Base-by-base conservation (phyloP, 2,888 invertebrate species). In the Hedya salicella region DNA sequence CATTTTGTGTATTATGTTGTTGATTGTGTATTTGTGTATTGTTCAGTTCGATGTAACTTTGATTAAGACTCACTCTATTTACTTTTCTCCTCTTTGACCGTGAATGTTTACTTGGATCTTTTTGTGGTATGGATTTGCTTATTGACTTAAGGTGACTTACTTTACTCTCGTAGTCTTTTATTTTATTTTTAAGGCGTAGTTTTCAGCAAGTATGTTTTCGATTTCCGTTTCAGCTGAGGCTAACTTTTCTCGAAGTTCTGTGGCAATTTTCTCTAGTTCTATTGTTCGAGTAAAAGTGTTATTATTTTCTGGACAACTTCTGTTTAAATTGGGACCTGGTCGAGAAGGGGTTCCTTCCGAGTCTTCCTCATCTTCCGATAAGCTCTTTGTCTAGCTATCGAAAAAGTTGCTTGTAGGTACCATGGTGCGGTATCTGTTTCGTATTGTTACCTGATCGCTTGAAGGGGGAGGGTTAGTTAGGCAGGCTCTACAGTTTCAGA, bases 111-210 rank as follows among this genome's bases (percentile, higher is more conserved):
- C n/a, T 40, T n/a, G 39, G 13, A 13, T 40, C n/a, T 40, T 40
- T 40, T 2, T n/a, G 13, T 4, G 39, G n/a, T 40, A 40, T n/a
- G 3, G 39, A 40, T n/a, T 40, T 40, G n/a, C 39, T 40, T 13
- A 40, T 13, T n/a, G 39, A 40, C n/a, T 40, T 40, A 4, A 40
- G 39, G n/a, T 40, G 39, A 40, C 3, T 40, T n/a, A 32, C 39
- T 40, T 40, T 40, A 40, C n/a, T 40, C 39, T 40, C 39, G 39
- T n/a, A 40, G 39, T n/a, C n/a, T 40, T n/a, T 40, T 40, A 40
- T 40, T 40, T 40, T 40, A 40, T 40, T 40, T 40, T 40, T n/a
- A 40, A n/a, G 13, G 39, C 13, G 39, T 4, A n/a, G 39, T 40
- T 40, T 40, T 40, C 39, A 8, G 39, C 13, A 40, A 40, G 39